A percentile compares a stretch with the other conserved stretches of the same genome.
Evolutionary conservation across 1,140 invertebrate species (phyloP).

Genomic region (Delia radicum): DNA sequence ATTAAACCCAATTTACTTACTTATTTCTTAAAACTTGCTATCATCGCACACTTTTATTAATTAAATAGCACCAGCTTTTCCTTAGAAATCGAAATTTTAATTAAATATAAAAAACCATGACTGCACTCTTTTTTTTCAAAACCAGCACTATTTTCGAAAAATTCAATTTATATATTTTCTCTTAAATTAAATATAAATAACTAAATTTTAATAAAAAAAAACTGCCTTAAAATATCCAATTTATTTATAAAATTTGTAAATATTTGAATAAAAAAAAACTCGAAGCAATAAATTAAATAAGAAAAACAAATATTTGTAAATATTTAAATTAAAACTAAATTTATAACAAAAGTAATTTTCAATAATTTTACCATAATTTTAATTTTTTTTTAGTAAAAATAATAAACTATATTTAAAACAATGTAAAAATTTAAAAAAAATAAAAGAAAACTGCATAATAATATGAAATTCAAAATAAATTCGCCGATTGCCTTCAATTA

Average conservation of each 20-base stretch:
- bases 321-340: slow-evolving; percentile 14
- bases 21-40: no score
- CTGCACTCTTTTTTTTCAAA: slow-evolving; percentile 10
- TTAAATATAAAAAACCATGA: not conserved
- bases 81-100: not conserved
- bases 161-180: slow-evolving; percentile 12
- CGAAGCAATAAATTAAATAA: not conserved
- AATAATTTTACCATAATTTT: slow-evolving; percentile 24
- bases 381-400: slow-evolving; percentile 15
- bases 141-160: slow-evolving; percentile 1
- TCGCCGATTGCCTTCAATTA: slow-evolving; percentile 57
- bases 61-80: not conserved
- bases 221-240: slow-evolving; percentile 23
- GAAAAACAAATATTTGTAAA: slow-evolving; percentile 26
- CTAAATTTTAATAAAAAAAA: slow-evolving; percentile 20
- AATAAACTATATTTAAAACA: not conserved
- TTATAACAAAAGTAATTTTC: not conserved
- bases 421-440: slow-evolving; percentile 27
- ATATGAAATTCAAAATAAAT: slow-evolving; percentile 54
- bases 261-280: slow-evolving; percentile 8
- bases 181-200: not conserved
- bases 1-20: no score
- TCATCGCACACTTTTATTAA: not conserved
- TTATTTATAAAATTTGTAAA: slow-evolving; percentile 6
- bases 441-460: slow-evolving; percentile 46